Base-by-base conservation (phyloP, 2,113 vertebrate species). In the Heterochromis multidens region DNA sequence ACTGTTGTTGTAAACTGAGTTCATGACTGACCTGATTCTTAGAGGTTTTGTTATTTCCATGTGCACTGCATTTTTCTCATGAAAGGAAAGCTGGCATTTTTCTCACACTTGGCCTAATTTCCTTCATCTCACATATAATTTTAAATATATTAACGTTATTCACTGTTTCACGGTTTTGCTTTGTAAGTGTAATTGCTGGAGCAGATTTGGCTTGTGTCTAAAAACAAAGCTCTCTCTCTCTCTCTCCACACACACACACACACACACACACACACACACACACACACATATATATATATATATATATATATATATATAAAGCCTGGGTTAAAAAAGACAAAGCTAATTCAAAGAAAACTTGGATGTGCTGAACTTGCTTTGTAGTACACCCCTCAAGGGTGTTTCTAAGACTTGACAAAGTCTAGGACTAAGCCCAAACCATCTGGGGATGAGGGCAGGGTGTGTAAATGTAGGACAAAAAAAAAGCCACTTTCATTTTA, bases 1-100 rank as follows among this genome's bases (percentile, higher is more conserved):
- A 84, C 85, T 83, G 84, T 89, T 88, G 82, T 87, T 84, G 76
- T 76, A 65, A 88, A 77, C 65, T 58, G 52, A 86, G 79, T 87
- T 74, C 78, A 74, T 27, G 56, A 77, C 54, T 84, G 74, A 88
- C 79, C 80, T 65, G 54, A 88, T 88, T 81, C 40, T 52, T 8
- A 78, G 35, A 63, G 19, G 81, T 81, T 35, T 78, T 58, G 19
- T 72, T 23, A 63, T 78, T 82, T 84, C 80, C 25, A 35, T 16
- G 6, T 7, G n/a, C 25, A 27, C n/a, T 74, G 9, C 13, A 31
- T 79, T 31, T 17, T 10, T 77, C 7, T 58, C 10, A n/a, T 35
- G 8, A 80, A 58, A 81, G 29, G 23, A 72, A 57, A 74, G 63
- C 4, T 5, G 1, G 1, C 14, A 21, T 40, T 43, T 3, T 31